A percentile compares a stretch with the other conserved stretches of the same genome.
These are phyloP conservation scores for Anorthoa munda DNA, from an alignment of 2,888 invertebrate species.

Conservation along the genomic window DNA sequence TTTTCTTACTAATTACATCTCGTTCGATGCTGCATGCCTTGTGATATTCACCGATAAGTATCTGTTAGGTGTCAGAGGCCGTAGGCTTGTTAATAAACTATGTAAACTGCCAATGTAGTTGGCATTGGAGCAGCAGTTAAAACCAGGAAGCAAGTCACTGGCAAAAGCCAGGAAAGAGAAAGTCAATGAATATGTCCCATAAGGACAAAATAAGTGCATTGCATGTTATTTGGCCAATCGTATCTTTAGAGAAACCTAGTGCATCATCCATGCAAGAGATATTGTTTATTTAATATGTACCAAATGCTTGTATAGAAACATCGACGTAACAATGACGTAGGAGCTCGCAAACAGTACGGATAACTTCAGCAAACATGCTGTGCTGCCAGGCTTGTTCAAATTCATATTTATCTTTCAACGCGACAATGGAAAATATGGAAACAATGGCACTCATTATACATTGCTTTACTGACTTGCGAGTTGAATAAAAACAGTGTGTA, in stretches of 20 bases:
- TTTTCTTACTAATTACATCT: constrained; percentile 16
- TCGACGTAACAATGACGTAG: constrained; percentile 60
- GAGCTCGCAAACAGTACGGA: constrained; percentile 57
- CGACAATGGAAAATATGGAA: constrained; percentile 56
- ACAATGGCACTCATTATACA: constrained; percentile 53
- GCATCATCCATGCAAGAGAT: constrained; percentile 11
- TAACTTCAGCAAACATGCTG: constrained; percentile 56
- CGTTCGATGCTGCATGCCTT: not conserved
- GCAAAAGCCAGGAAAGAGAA: constrained; percentile 5
- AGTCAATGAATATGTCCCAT: not conserved
- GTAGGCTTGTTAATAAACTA: not conserved
- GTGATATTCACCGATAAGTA: not conserved
- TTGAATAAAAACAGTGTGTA: constrained; percentile 37
- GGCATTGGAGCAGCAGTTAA: not conserved
- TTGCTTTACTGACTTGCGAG: constrained; percentile 28
- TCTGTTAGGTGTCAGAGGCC: not conserved
- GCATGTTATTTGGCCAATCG: not conserved
- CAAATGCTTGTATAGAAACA: constrained; percentile 34
- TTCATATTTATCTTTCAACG: constrained; percentile 54
- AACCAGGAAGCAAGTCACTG: constrained; percentile 8
- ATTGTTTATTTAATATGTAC: constrained; percentile 28
- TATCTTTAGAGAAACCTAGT: not conserved
- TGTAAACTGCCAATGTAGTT: not conserved
- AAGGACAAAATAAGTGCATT: constrained; percentile 17
- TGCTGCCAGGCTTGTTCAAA: constrained; percentile 41